These are phyloP conservation scores for Paraescarpia echinospica DNA, from an alignment of 1,140 invertebrate species.

Conservation along the genomic window DNA sequence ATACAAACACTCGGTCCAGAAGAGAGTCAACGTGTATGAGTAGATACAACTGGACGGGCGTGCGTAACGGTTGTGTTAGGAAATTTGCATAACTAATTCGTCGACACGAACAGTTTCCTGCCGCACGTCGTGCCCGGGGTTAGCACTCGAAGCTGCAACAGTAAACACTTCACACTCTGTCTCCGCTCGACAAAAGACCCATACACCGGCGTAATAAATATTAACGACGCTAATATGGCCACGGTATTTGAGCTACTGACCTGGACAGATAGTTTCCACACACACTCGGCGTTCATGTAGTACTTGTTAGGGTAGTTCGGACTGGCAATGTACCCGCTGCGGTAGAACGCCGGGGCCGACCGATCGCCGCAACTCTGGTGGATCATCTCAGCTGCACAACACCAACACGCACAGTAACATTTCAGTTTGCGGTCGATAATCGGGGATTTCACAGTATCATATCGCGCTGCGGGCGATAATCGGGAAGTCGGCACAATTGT, in stretches of 20 bases:
- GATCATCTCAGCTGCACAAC: constrained; percentile 16
- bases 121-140: too few relatives aligned
- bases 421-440: not conserved
- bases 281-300: constrained; percentile 28
- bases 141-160: not conserved
- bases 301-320: constrained; percentile 30
- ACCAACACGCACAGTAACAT: not conserved
- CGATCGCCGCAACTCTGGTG: constrained; percentile 9
- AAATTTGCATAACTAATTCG: not conserved
- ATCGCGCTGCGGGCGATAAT: not conserved
- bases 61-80: not conserved
- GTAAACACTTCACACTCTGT: not conserved
- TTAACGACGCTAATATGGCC: not conserved
- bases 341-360: not conserved
- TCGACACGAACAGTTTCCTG: not conserved
- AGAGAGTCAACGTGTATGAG: not conserved
- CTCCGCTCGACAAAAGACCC: not conserved
- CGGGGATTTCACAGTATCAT: not conserved
- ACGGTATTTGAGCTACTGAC: not conserved
- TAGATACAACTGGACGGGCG: not conserved
- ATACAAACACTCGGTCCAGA: too few relatives aligned
- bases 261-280: constrained; percentile 23
- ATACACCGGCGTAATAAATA: not conserved
- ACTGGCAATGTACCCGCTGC: constrained; percentile 28
- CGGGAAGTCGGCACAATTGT: not conserved